Conservation (phyloP, 2,797 vertebrate genomes). For the Apogon talboti region DNA sequence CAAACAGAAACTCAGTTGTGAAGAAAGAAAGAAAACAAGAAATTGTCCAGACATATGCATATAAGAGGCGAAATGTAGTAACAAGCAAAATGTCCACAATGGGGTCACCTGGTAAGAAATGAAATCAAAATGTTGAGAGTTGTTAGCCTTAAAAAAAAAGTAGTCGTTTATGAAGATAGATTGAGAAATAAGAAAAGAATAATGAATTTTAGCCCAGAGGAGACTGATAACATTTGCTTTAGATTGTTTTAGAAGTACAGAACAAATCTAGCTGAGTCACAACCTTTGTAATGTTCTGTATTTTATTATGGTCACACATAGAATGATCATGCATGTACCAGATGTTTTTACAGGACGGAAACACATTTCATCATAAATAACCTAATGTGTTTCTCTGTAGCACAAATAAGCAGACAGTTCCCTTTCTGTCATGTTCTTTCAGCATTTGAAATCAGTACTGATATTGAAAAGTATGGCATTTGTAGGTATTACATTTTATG, state of each 20-base stretch:
- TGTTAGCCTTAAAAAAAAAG: slow-evolving; percentile 11
- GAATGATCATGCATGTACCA: no score
- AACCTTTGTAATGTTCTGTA: not conserved
- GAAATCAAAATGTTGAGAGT: slow-evolving; percentile 3
- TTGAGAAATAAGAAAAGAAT: slow-evolving; percentile 30
- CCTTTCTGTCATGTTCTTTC: no score
- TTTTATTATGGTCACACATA: not conserved
- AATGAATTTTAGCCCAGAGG: slow-evolving; percentile 40
- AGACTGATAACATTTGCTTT: slow-evolving; percentile 5
- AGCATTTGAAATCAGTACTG: not conserved
- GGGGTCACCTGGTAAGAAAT: slow-evolving; percentile 4
- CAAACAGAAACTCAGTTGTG: not conserved
- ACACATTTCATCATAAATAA: no score
- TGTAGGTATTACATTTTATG: not conserved
- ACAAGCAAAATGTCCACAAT: not conserved
- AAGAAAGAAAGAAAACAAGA: slow-evolving; percentile 2
- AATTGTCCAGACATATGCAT: not conserved
- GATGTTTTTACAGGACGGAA: no score
- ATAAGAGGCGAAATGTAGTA: slow-evolving; percentile 2
- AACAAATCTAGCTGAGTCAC: not conserved
- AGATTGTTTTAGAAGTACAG: slow-evolving; percentile 10
- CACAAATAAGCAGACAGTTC: no score
- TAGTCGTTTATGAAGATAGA: slow-evolving; percentile 11
- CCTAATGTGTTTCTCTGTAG: no score
- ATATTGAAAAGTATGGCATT: not conserved